Conservation (phyloP, 2,113 vertebrate species). For the Chamaea fasciata region DNA sequence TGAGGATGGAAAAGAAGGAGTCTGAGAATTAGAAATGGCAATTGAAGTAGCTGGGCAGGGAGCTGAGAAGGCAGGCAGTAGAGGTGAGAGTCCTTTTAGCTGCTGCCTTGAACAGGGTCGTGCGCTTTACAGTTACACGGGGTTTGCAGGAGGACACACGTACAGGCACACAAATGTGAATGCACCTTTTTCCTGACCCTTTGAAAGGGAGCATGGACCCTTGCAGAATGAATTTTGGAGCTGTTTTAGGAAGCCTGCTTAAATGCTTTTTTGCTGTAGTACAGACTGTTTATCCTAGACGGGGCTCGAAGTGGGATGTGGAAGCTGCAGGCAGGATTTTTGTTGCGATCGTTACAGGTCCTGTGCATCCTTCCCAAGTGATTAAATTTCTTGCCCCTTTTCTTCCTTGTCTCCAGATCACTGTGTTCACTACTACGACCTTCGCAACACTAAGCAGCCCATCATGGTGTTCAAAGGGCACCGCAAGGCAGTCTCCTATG, state of each 20-base stretch:
- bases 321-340: background rate
- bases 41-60: background rate
- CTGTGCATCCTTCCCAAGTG: background rate
- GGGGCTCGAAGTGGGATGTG: background rate
- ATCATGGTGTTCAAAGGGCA: conserved; percentile 99
- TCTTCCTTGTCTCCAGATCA: conserved; percentile 78
- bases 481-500: conserved; percentile 96
- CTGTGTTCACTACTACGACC: conserved; percentile 99
- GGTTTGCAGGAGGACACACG: accelerated
- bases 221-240: background rate
- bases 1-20: background rate
- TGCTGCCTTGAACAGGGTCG: background rate
- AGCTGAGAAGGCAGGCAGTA: background rate
- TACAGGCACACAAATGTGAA: no score
- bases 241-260: background rate
- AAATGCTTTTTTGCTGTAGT: background rate
- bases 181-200: background rate
- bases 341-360: background rate
- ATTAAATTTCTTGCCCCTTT: background rate
- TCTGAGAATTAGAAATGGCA: background rate
- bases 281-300: background rate
- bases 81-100: background rate
- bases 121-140: accelerated
- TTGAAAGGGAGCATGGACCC: background rate
- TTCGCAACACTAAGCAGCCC: conserved; percentile 98